Percentiles rank a stretch among this genome's conserved stretches.
phyloP scores from a whole-genome alignment of 2,888 invertebrate genomes.

The Diarsia brunnea region DNA sequence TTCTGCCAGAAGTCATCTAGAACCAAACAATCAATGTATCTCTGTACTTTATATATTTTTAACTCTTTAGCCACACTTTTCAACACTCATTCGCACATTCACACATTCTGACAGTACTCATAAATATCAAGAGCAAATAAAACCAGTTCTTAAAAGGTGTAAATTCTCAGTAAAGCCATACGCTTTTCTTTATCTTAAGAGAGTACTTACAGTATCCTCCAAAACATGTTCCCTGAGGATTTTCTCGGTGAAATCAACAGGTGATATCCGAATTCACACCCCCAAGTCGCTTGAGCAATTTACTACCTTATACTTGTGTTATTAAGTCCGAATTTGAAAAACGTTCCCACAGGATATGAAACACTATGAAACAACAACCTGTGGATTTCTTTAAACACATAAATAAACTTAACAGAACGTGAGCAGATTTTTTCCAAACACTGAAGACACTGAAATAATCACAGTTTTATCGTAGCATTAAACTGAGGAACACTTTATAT shows the following conservation, averaged over 20 bases:
- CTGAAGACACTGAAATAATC: constrained; percentile 30
- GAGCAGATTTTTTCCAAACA: constrained; percentile 43
- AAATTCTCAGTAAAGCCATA: constrained; percentile 11
- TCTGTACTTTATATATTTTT: not conserved
- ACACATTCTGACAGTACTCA: not conserved
- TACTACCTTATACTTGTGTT: constrained; percentile 79
- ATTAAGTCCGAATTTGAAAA: constrained; percentile 82
- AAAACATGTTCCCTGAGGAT: constrained; percentile 84
- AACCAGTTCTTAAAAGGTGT: constrained; percentile 1
- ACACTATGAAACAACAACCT: constrained; percentile 82
- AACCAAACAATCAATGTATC: not conserved
- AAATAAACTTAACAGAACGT: constrained; percentile 58
- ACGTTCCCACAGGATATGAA: constrained; percentile 62
- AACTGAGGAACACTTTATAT: constrained; percentile 37
- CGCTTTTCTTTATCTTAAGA: constrained; percentile 41
- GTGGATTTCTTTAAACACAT: constrained; percentile 78
- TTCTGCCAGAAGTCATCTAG: too few species aligned
- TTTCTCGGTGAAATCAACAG: constrained; percentile 86
- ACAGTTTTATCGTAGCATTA: constrained; percentile 12
- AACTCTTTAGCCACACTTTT: not conserved
- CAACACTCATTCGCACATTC: not conserved
- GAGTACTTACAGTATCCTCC: constrained; percentile 84
- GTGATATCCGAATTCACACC: constrained; percentile 86
- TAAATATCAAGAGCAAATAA: constrained; percentile 7
- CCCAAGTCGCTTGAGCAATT: constrained; percentile 75